phyloP scores from a whole-genome alignment of 2,888 invertebrate species.

The Chirona hameri region DNA sequence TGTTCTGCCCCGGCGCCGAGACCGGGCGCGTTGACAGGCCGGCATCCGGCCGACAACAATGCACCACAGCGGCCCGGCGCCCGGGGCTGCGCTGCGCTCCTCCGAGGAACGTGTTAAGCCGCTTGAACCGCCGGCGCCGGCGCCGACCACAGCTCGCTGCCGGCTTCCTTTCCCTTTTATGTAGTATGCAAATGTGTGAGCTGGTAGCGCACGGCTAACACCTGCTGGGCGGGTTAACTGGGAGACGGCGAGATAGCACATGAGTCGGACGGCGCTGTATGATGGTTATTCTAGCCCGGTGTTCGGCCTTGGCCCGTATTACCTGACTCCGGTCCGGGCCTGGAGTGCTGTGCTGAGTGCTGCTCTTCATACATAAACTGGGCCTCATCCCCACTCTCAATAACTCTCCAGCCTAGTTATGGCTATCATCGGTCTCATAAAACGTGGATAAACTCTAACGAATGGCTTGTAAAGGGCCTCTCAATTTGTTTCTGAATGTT shows the following conservation, averaged over 20 bases:
- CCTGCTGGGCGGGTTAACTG: not conserved
- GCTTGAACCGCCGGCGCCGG: not conserved
- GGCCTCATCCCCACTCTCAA: no score
- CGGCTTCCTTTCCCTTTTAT: conserved; percentile 9
- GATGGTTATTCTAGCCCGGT: no score
- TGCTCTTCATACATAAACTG: no score
- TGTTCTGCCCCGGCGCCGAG: not conserved
- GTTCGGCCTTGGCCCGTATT: not conserved
- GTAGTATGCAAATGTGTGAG: not conserved
- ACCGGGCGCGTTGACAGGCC: not conserved
- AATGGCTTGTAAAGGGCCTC: not conserved
- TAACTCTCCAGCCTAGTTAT: not conserved
- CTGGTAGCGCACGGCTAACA: not conserved
- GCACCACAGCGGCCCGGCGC: no score
- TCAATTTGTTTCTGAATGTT: no score
- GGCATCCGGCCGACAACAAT: not conserved
- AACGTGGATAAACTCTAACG: not conserved
- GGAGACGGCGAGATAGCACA: not conserved
- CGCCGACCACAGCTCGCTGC: not conserved
- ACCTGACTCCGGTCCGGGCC: not conserved
- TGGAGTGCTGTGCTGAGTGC: no score
- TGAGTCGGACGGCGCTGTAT: no score
- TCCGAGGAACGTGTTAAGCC: no score
- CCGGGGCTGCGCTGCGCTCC: no score
- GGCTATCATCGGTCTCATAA: not conserved